A percentile compares a stretch with the other conserved stretches of the same genome.
Conservation (phyloP, 1,140 invertebrate genomes). For the Lepidurus couesii region DNA sequence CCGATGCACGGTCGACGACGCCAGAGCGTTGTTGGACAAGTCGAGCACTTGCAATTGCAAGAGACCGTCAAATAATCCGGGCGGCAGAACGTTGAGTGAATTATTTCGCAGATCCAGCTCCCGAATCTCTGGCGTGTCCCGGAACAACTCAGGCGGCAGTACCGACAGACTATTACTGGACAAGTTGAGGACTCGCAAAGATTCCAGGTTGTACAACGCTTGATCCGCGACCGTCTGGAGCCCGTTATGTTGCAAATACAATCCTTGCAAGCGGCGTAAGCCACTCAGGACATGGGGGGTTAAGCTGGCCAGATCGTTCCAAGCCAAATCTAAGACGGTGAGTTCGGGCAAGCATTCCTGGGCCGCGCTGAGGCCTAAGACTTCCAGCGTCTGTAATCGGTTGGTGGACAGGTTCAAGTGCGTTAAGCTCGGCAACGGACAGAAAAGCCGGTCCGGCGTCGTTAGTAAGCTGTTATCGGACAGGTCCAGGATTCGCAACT, state of each 20-base stretch:
- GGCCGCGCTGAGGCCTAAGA: slow-evolving; percentile 58
- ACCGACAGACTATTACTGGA: slow-evolving; percentile 68
- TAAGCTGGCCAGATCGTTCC: slow-evolving; percentile 63
- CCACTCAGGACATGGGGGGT: slow-evolving; percentile 51
- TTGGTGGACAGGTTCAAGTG: slow-evolving; percentile 69
- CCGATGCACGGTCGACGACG: slow-evolving; percentile 67
- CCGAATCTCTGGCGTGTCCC: slow-evolving; percentile 57
- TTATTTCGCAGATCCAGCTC: slow-evolving; percentile 74
- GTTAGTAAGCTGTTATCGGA: slow-evolving; percentile 74
- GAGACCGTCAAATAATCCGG: slow-evolving; percentile 66
- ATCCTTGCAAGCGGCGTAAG: slow-evolving; percentile 56
- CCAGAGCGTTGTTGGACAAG: slow-evolving; percentile 68
- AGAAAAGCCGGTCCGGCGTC: slow-evolving; percentile 65
- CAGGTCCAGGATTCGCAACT: slow-evolving; percentile 64
- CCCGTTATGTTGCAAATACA: slow-evolving; percentile 66
- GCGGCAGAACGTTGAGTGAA: slow-evolving; percentile 65
- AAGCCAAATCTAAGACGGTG: slow-evolving; percentile 64
- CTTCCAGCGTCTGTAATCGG: slow-evolving; percentile 65
- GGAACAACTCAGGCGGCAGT: slow-evolving; percentile 66
- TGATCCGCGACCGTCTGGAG: slow-evolving; percentile 64
- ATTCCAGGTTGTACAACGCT: slow-evolving; percentile 60
- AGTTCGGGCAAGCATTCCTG: slow-evolving; percentile 46
- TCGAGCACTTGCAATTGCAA: slow-evolving; percentile 70
- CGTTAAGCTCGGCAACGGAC: slow-evolving; percentile 61
- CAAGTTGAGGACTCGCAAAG: slow-evolving; percentile 63